Evolutionary conservation across 2,888 invertebrate genomes (phyloP), one percentile per base, ranked within the genome.

Genomic region (Dasypolia templi): DNA sequence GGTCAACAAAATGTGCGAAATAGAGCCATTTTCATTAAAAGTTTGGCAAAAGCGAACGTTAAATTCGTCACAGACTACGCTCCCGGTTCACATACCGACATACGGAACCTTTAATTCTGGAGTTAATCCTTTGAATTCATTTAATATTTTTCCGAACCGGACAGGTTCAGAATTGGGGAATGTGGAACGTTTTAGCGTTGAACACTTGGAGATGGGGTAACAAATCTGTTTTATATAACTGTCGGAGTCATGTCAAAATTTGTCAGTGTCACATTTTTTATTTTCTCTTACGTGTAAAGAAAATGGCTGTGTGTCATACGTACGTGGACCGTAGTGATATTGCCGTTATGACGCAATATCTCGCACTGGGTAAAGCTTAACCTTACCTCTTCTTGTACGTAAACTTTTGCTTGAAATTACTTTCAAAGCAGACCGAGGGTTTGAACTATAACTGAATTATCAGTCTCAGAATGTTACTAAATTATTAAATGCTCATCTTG

Each of bases 1-100:
- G 85, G 84, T 80, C 80, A 82, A 76, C 76, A 75, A 46, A 81
- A 72, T 78, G 39, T 66, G 56, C 49, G 58, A 83, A 81, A 85
- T 75, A 68, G 49, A 64, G 59, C 76, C 75, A 69, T 79, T 84
- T 87, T 85, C 87, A 87, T 87, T 87, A 87, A 87, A 87, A 87
- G 82, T 87, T 87, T 71, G 82, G 72, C 55, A 66, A 74, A n/a
- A 58, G 67, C 55, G 74, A 56, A 68, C 78, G 70, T 85, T 86
- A 72, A 86, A 82, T 83, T 78, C 72, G 75, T 85, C 81, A 73
- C 68, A 64, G 78, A 22, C 17, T 55, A 32, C 12, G 39, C 72
- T n/a, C n/a, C n/a, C n/a, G n/a, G n/a, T n/a, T 69, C 61, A 72
- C 75, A 77, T 79, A 66, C 72, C 65, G 68, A 72, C 76, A 49